Base-by-base conservation (phyloP, 2,797 vertebrate species). In the Remorina albescens region DNA sequence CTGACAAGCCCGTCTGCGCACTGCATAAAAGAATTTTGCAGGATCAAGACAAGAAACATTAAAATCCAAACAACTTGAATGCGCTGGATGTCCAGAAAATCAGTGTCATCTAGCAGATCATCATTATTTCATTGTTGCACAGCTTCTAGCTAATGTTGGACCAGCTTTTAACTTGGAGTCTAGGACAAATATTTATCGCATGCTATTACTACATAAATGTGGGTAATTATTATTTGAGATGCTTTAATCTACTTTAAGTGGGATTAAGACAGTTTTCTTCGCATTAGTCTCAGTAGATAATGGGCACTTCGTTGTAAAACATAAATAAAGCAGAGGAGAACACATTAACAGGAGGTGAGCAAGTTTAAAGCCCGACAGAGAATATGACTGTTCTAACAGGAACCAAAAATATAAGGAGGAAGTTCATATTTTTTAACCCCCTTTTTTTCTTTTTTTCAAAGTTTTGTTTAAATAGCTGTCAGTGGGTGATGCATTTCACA, bases 401-500 rank as follows among this genome's bases (percentile, higher is more conserved):
- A 86, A 83, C 39, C 53, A 67, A 71, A 71, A 72, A 68, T 60
- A 59, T 49, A 36, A 78, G 74, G 67, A 87, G 78, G 74, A 86
- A 83, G 70, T 74, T 56, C n/a, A n/a, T 74, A 50, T 34, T 41
- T 51, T 61, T 57, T 21, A n/a, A n/a, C 42, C 44, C 8, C n/a
- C 18, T 42, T 42, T 34, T 15, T 15, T 8, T 8, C 2, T 8
- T n/a, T 59, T 16, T 59, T 71, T 68, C 64, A 73, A 37, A 44
- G 54, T 71, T 77, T 76, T 83, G 78, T 86, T 92, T 90, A 79
- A 92, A 85, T 86, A 92, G 65, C 81, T 56, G 18, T 84, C 73
- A 66, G 84, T 72, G 67, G 87, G 88, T 89, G 91, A 90, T 86
- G 83, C 86, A 90, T 93, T 92, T 93, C 90, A 91, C 90, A 89